These are phyloP conservation scores for Sinocyclocheilus anshuiensis DNA, from an alignment of 2,113 vertebrate species.

Conservation along the genomic window DNA sequence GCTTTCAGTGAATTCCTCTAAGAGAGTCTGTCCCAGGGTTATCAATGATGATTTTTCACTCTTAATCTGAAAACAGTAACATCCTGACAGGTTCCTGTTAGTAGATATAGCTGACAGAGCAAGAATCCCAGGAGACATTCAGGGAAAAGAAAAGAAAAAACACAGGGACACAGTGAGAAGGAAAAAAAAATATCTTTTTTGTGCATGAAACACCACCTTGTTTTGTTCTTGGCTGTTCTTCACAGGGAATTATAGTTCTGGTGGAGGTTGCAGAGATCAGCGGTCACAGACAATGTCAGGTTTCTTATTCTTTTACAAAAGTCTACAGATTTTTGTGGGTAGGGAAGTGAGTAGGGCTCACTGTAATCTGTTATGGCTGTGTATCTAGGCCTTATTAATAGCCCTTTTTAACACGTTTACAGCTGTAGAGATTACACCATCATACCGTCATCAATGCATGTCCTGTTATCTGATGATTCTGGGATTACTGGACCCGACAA, in stretches of 20 bases:
- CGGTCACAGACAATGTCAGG: background rate
- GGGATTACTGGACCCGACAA: constrained; percentile 51
- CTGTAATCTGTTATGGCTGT: constrained; percentile 22
- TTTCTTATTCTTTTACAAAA: constrained; percentile 16
- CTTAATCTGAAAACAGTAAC: background rate
- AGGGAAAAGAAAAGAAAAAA: background rate
- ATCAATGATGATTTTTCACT: constrained; percentile 5
- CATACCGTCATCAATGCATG: constrained; percentile 45
- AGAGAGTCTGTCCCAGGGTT: background rate
- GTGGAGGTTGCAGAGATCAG: background rate
- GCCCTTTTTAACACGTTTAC: constrained; percentile 19
- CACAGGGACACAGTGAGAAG: background rate
- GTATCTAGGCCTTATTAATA: constrained; percentile 24
- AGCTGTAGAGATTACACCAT: constrained; percentile 2
- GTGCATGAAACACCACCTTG: background rate
- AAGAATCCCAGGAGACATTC: constrained; percentile 1
- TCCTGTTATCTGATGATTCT: constrained; percentile 52
- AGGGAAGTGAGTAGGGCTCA: background rate
- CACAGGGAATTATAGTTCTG: constrained; percentile 17
- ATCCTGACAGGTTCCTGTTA: background rate
- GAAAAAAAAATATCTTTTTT: background rate
- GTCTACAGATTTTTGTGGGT: background rate
- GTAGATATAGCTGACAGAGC: background rate
- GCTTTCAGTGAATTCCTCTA: background rate
- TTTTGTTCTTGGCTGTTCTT: constrained; percentile 27